Percentiles rank a stretch among this genome's conserved stretches.
Conservation (phyloP, 1,140 invertebrate genomes). For the Nebria ingens region DNA sequence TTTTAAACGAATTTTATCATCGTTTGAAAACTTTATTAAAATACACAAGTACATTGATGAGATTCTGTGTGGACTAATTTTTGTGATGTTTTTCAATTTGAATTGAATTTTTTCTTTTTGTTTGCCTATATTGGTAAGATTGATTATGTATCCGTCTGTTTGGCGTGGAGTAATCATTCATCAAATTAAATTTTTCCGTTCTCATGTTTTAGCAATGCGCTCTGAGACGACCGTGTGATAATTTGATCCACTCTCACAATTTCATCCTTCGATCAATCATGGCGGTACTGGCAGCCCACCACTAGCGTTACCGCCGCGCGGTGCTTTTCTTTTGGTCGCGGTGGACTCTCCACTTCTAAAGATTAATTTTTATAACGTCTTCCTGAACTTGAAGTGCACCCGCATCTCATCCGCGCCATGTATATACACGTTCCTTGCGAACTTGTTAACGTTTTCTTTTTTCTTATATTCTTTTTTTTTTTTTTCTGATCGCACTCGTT, state of each 20-base stretch:
- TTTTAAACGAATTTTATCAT: no score
- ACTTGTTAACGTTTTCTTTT: not conserved
- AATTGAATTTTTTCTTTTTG: no score
- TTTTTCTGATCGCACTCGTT: not conserved
- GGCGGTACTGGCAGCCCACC: not conserved
- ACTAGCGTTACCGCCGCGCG: not conserved
- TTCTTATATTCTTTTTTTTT: not conserved
- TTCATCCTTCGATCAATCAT: slow-evolving; percentile 8
- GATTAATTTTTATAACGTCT: slow-evolving; percentile 9
- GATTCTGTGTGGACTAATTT: no score
- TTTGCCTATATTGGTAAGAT: no score
- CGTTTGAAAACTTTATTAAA: no score
- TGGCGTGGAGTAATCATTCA: not conserved
- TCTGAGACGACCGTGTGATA: not conserved
- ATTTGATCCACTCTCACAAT: slow-evolving; percentile 8
- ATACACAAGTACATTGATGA: no score
- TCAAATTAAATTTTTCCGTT: slow-evolving; percentile 5
- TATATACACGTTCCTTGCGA: not conserved
- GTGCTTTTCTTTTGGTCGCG: not conserved
- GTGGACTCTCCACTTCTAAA: not conserved
- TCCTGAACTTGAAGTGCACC: slow-evolving; percentile 8
- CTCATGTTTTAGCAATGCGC: slow-evolving; percentile 8
- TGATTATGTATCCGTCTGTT: slow-evolving; percentile 5
- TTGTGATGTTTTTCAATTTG: no score
- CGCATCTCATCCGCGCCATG: not conserved